Base-by-base conservation (phyloP, 2,113 vertebrate species). In the Noturus placidus region DNA sequence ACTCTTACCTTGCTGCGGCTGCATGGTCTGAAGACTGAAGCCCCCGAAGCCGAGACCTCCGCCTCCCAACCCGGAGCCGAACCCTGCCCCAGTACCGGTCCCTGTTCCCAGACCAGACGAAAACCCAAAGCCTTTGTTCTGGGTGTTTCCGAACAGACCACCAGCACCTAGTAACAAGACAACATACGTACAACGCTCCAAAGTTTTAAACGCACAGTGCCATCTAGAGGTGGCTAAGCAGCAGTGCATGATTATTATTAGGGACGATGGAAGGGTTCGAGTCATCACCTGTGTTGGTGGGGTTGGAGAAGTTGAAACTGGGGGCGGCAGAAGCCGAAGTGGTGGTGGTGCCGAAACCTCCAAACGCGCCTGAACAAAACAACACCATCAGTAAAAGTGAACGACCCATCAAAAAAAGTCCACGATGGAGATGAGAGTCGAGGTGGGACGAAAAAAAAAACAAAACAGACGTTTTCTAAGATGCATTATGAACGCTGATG, bases 91-190 rank as follows among this genome's bases (percentile, higher is more conserved):
- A 42, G 96, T 87, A 84, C 95, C 93, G 0, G 96, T 83, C 3
- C 90, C 93, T 25, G 97, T 83, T 54, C 97, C 97, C 87, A 99
- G 97, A 70, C 94, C 95, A 69, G 97, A 94, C 4, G 97, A 95
- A 91, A 99, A 99, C 87, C 97, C 98, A 94, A 99, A 99, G 11
- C 96, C 96, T 95, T 99, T 99, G 93, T 97, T 99, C 93, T 97
- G 98, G 11, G 96, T 95, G 92, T 92, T 95, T 88, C 97, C 96
- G 59, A 99, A 99, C 57, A 99, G 94, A 38, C 98, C 95, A 94
- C 10, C 89, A 46, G 42, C 42, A 22, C 76, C 42, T 84, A 81
- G 35, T 59, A 87, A 5, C 42, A 50, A 11, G 27, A 9, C 42
- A 30, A 38, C 46, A 67, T 15, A 42, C 1, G 1, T 27, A 76